Base-by-base conservation (phyloP, 2,113 vertebrate species). In the Chaenocephalus aceratus region DNA sequence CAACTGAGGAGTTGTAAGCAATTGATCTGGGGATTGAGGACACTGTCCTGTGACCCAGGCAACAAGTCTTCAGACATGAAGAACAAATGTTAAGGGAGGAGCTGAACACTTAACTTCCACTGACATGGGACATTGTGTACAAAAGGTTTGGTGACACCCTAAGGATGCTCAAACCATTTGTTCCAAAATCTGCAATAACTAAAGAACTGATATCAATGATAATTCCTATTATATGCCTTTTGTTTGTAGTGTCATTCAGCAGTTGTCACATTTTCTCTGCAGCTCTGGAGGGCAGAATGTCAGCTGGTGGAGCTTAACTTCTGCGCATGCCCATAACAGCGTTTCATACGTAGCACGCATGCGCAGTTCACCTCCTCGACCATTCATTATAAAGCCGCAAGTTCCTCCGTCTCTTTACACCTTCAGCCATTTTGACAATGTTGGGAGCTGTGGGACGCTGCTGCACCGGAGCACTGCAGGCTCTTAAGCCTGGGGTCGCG, bases 361-460 rank as follows among this genome's bases (percentile, higher is more conserved):
- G 94, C 94, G 89, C 89, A 90, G 45, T 92, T 4, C 0, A 2
- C 1, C 2, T 13, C 12, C 0, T 11, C 34, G 46, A 8, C 48
- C 77, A 66, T 57, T 79, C 65, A 60, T 84, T 95, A 95, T 95
- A 95, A 94, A 92, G 78, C 63, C 44, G 3, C 7, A 6, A 46
- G 73, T 67, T 72, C 23, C 65, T 46, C 91, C 5, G 94, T 92
- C 93, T 93, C 92, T 72, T 93, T 95, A 94, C 94, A 95, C 95
- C 95, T 96, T 96, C 95, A 95, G 94, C 94, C 95, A 96, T 96
- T 94, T 95, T 95, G 69, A 95, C 54, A 86, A 98, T 98, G 97
- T 97, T 98, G 78, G 95, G 95, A 77, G 85, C 96, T 53, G 95
- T 97, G 76, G 96, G 96, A 92, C 97, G 97, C 68, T 95, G 96